Percentiles rank a stretch among this genome's conserved stretches.
These are phyloP conservation scores for Hymenochirus boettgeri DNA, from an alignment of 2,113 vertebrate genomes.

Conservation along the genomic window DNA sequence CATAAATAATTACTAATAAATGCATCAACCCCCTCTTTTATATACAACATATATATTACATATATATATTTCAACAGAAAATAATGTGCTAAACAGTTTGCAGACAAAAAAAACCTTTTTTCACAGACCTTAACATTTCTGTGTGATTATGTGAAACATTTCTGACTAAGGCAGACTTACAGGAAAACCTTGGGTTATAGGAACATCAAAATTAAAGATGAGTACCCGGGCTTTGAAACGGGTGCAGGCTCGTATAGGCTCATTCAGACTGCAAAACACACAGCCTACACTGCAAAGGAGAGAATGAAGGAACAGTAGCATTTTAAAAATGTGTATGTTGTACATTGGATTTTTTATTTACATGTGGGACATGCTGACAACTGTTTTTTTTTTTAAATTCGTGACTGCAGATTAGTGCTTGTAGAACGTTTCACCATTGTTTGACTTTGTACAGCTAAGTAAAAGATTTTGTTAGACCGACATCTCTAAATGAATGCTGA, in stretches of 20 bases:
- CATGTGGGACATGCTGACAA: no score
- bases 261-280: conserved; percentile 87
- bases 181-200: conserved; percentile 93
- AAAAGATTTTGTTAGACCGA: no score
- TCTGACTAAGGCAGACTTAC: conserved; percentile 67
- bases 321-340: no score
- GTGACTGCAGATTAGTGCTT: no score
- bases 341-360: no score
- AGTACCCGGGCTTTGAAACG: conserved; percentile 89
- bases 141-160: not conserved
- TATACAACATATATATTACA: no score
- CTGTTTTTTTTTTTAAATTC: no score
- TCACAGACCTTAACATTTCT: not conserved
- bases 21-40: no score
- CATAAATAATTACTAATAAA: no score
- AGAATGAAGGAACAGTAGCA: not conserved
- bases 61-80: not conserved
- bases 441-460: no score
- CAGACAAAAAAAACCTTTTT: not conserved
- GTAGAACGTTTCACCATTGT: no score
- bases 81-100: not conserved
- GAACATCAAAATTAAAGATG: conserved; percentile 93
- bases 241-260: conserved; percentile 82
- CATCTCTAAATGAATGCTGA: no score
- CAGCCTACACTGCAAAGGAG: conserved; percentile 78